Base-by-base conservation (phyloP, 2,888 invertebrate genomes). In the Euspilapteryx auroguttella region DNA sequence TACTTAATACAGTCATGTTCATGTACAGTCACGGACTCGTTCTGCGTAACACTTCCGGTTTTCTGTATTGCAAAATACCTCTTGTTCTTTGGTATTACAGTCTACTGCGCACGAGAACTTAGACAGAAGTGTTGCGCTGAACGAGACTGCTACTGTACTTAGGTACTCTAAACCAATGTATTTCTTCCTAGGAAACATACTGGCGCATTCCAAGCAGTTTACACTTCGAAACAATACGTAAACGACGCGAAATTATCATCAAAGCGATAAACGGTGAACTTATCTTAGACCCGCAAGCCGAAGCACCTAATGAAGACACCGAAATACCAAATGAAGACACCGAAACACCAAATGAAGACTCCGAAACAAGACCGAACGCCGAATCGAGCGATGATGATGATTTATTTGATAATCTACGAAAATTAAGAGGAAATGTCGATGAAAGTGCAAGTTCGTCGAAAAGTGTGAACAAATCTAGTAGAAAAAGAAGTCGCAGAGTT, bases 171-270 rank as follows among this genome's bases (percentile, higher is more conserved):
- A 26, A 13, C 24, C 36, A 37, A 34, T 29, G 29, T 53, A 54
- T 15, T 20, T 13, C 20, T 37, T 39, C 36, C 32, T 62, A 89
- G 84, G 93, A 94, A 78, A 78, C 71, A 33, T 93, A 90, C 56
- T 94, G 94, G 94, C 80, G 93, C 40, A 89, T 94, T 45, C 89
- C 94, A 1, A 79, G 80, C 31, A 68, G 73, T 42, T 66, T 86
- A 29, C 65, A 69, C 32, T 56, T 64, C 24, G 56, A 71, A 13
- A 79, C 73, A n/a, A 71, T 85, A 30, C 69, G 78, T 35, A 79
- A 78, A 44, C 69, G 80, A 12, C 68, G 77, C 28, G 71, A 76
- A 40, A 61, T 82, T 28, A 71, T 84, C 35, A 59, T 68, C 29
- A 73, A 79, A 48, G 80, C 79, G 1, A 47, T 83, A 21, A 71